Evolutionary conservation across 2,888 invertebrate genomes (phyloP).

Genomic region (Platynereis dumerilii): DNA sequence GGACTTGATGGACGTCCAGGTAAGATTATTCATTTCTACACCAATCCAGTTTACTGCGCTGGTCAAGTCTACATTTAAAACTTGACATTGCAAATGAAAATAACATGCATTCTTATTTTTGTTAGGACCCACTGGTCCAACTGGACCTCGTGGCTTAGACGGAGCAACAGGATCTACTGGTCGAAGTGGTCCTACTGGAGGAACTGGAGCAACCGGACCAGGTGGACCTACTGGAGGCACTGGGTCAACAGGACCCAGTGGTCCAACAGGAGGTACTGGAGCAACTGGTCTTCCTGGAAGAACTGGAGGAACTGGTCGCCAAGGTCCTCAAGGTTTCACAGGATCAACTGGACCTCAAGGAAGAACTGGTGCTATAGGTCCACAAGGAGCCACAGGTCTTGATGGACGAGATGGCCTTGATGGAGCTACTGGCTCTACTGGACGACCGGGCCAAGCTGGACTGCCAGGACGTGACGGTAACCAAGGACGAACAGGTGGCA

Average conservation of each 20-base stretch:
- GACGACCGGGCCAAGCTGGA: neutral
- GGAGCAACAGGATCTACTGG: slow-evolving; percentile 15
- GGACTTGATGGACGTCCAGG: slow-evolving; percentile 18
- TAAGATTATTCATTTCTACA: neutral
- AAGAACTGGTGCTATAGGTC: slow-evolving; percentile 26
- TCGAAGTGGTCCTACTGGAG: slow-evolving; percentile 14
- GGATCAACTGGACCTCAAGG: slow-evolving; percentile 27
- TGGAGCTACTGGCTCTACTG: slow-evolving; percentile 21
- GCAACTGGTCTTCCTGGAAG: slow-evolving; percentile 17
- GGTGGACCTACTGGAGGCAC: slow-evolving; percentile 16
- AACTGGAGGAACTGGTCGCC: slow-evolving; percentile 17
- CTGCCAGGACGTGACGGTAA: neutral
- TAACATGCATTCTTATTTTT: neutral
- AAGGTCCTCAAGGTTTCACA: slow-evolving; percentile 14
- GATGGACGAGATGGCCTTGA: slow-evolving; percentile 10
- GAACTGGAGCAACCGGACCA: slow-evolving; percentile 11
- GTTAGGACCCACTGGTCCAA: slow-evolving; percentile 12
- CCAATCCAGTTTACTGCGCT: neutral
- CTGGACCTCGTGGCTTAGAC: slow-evolving; percentile 18
- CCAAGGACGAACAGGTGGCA: neutral
- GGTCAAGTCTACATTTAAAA: neutral
- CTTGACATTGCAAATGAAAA: no score
- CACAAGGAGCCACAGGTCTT: slow-evolving; percentile 13
- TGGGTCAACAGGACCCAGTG: slow-evolving; percentile 23
- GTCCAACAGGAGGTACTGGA: slow-evolving; percentile 25